phyloP scores from a whole-genome alignment of 2,797 vertebrate genomes.

The Glossophaga mutica region DNA sequence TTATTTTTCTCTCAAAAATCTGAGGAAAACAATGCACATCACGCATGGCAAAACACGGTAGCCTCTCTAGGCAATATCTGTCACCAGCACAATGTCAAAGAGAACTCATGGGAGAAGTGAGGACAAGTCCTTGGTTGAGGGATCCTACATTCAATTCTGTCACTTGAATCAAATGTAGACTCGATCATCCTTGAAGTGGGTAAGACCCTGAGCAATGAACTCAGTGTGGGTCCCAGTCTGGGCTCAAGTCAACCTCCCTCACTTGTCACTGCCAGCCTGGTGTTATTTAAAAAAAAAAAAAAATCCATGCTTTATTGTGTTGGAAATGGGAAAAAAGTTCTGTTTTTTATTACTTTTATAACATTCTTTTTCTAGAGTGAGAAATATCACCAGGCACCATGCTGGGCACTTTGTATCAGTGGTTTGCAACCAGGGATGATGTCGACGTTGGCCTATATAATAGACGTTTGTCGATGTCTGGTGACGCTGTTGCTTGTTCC shows the following conservation, averaged over 20 bases:
- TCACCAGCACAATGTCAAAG: neutral
- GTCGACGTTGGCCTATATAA: no score
- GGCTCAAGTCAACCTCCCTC: no score
- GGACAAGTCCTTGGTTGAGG: neutral
- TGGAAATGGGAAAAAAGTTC: neutral
- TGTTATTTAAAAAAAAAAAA: neutral
- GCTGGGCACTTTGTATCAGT: neutral
- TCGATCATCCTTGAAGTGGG: neutral
- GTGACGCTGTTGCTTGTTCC: neutral
- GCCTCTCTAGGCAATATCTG: neutral
- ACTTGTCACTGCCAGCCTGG: neutral
- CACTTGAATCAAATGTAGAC: no score
- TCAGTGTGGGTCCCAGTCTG: neutral
- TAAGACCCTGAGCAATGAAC: rapidly evolving
- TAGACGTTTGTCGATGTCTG: neutral
- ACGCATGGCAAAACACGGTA: no score
- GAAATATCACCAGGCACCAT: neutral
- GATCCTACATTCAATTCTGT: neutral
- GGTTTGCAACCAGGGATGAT: neutral
- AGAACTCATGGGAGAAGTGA: neutral
- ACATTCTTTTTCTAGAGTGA: neutral
- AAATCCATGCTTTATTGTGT: neutral
- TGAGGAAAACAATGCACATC: no score
- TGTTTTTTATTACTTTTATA: neutral
- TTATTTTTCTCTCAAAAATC: no score